Evolutionary conservation across 2,888 invertebrate species (phyloP), one percentile per base, ranked within the genome.

Genomic region (Drepana falcataria): DNA sequence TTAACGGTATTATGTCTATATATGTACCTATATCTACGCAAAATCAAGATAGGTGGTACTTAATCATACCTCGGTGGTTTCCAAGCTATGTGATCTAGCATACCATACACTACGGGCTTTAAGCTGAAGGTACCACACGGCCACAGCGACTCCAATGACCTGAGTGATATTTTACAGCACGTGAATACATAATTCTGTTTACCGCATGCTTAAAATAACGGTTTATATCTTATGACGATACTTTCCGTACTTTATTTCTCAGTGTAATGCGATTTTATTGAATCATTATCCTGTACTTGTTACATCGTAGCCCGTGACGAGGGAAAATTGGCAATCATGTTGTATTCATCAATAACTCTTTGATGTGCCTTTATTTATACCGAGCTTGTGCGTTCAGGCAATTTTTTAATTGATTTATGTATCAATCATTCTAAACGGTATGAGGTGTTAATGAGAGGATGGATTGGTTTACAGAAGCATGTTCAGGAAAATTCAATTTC

Each of bases 291-390:
- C 55, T 51, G 49, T 47, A 51, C 55, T 48, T 53, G 53, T 52
- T 52, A 53, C 53, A 56, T 59, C 47, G 35, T 33, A 49, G 48
- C 57, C 57, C 64, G 69, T 59, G 59, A 57, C 54, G 56, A 55
- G 52, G 54, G 52, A 54, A 58, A 66, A 69, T 68, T 67, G 61
- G 48, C 60, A 69, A 70, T 71, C 55, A 58, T 57, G 49, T 49
- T 9, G 59, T 60, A 63, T 64, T 59, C 55, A 62, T 60, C 49
- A 54, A 56, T 58, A 54, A 51, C 56, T 53, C 58, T 55, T 61
- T 56, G 49, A 61, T 54, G 49, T 34, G 49, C 37, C 37, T 34
- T 53, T 53, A 48, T 49, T 53, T 52, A 40, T 41, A 34, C 9
- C 40, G 41, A 7, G 34, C 41, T 21, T 21, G 37, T 40, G n/a